Conservation (phyloP, 2,888 invertebrate genomes). For the Scaeva pyrastri region DNA sequence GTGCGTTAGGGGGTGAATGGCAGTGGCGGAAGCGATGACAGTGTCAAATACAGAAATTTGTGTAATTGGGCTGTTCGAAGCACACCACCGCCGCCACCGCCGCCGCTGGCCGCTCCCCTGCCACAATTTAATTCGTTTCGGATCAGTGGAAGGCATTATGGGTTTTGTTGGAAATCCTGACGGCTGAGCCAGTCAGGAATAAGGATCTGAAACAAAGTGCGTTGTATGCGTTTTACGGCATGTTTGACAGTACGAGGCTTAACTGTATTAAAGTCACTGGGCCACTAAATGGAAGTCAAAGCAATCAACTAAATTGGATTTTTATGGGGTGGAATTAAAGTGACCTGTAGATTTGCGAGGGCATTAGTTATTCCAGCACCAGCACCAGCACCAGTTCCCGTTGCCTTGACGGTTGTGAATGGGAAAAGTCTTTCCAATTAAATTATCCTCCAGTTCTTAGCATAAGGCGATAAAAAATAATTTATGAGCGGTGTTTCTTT, state of each 20-base stretch:
- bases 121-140: conserved; percentile 11
- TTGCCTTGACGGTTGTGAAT: not conserved
- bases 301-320: conserved; percentile 22
- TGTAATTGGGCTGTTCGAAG: conserved; percentile 12
- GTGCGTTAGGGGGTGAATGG: no score
- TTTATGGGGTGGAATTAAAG: conserved; percentile 18
- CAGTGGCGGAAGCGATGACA: not conserved
- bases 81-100: no score
- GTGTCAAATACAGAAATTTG: conserved; percentile 22
- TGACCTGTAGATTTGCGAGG: conserved; percentile 18
- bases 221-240: conserved; percentile 4
- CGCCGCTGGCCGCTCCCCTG: no score
- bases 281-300: conserved; percentile 7
- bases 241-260: conserved; percentile 12
- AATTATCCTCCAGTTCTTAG: not conserved
- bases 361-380: not conserved
- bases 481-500: not conserved
- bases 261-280: not conserved
- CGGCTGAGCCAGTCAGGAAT: not conserved
- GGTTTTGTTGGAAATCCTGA: not conserved
- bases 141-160: not conserved
- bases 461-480: not conserved
- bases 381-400: not conserved
- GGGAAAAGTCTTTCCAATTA: conserved; percentile 2
- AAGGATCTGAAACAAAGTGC: not conserved